Evolutionary conservation across 2,113 vertebrate genomes (phyloP), one percentile per base, ranked within the genome.

Genomic region (Prinia subflava): DNA sequence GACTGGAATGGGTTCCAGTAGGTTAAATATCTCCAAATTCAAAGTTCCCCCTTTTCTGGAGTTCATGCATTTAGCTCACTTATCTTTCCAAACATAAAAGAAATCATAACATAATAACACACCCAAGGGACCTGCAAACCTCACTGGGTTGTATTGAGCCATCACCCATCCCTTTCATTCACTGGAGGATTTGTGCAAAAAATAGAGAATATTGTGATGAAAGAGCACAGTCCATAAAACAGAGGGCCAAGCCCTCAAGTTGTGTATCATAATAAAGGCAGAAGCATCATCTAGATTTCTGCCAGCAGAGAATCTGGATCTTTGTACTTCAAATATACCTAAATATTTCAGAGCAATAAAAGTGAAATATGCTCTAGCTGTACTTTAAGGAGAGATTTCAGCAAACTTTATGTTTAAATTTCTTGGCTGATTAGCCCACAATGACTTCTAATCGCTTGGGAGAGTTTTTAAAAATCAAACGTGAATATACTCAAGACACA

Each of bases 331-430:
- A 89, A 95, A 88, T n/a, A 70, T 80, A 64, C 0, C 2, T 92
- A 95, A 95, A 96, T 94, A 96, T 74, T 85, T 85, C 49, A 22
- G 65, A 84, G 62, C 64, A 79, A 60, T 90, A 82, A 88, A 96
- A 88, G 60, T 96, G 90, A 95, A 95, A 95, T 95, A 95, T 57
- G 65, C 42, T 76, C 87, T 74, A 86, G 83, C 53, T 88, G 83
- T 91, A 82, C 39, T 87, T 95, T 62, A 49, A 94, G 71, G 49
- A 82, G 49, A 76, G 64, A 81, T 85, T 95, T 94, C 90, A 84
- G 75, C 71, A 87, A 91, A 91, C 42, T 96, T 96, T 97, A 87
- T 86, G 78, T 94, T 96, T 96, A 94, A 95, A 96, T 96, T 96
- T 95, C 71, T 60, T 96, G 95, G 74, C 79, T 96, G 95, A 96